Percentiles rank a stretch among this genome's conserved stretches.
phyloP scores from a whole-genome alignment of 2,888 invertebrate species.

The Cancer borealis region DNA sequence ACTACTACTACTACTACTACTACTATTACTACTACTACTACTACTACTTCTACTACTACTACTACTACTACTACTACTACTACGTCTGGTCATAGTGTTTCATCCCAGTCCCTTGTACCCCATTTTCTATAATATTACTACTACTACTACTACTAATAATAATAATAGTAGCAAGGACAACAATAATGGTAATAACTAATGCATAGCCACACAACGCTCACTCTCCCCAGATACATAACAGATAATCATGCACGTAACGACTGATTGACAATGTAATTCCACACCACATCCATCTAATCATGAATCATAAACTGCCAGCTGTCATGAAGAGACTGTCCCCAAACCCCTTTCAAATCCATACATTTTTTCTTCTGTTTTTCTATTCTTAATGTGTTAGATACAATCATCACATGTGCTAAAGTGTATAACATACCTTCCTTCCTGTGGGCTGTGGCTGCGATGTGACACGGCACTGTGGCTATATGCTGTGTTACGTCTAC shows the following conservation, averaged over 20 bases:
- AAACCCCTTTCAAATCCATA: not conserved
- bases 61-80: slow-evolving; percentile 39
- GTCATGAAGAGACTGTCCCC: not conserved
- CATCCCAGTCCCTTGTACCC: not conserved
- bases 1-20: slow-evolving; percentile 42
- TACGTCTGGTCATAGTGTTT: not conserved
- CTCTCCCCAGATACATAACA: not conserved
- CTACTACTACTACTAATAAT: slow-evolving; percentile 29
- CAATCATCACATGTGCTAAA: not conserved
- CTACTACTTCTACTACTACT: not conserved
- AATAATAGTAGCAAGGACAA: slow-evolving; percentile 11
- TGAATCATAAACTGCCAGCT: not conserved
- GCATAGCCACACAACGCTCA: not conserved
- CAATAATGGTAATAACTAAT: not conserved
- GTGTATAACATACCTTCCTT: not conserved
- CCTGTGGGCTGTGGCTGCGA: not conserved
- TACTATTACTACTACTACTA: slow-evolving; percentile 47
- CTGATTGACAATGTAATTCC: not conserved
- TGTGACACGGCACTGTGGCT: not conserved
- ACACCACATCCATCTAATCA: not conserved
- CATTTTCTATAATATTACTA: not conserved
- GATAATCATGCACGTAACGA: not conserved
- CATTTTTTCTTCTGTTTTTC: no score
- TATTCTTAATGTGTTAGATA: not conserved
- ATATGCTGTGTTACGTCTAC: not conserved